A percentile compares a stretch with the other conserved stretches of the same genome.
Conservation (phyloP, 2,888 invertebrate species). For the Philhelius pedissequus region DNA sequence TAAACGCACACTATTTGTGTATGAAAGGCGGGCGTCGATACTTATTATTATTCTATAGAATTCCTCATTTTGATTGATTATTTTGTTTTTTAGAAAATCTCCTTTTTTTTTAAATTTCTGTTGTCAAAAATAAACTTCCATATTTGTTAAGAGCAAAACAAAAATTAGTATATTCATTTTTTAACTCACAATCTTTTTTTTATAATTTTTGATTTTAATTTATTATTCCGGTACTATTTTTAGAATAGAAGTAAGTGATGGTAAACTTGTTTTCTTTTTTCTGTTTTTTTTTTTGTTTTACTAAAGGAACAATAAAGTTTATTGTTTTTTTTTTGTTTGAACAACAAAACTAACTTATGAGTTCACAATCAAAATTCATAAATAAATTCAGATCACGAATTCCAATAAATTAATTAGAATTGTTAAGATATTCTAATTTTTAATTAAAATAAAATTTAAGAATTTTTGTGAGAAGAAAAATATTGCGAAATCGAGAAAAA, state of each 20-base stretch:
- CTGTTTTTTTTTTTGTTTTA: neutral
- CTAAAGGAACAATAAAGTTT: neutral
- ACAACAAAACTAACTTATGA: neutral
- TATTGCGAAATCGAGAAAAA: too few species aligned
- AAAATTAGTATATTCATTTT: neutral
- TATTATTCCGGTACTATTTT: slow-evolving; percentile 11
- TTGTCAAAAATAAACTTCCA: neutral
- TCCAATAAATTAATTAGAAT: neutral
- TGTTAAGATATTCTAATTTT: neutral
- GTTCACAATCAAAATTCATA: neutral
- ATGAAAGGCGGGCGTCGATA: neutral
- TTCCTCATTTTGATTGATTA: neutral
- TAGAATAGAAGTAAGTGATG: neutral
- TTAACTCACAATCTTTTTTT: neutral
- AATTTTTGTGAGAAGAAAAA: neutral
- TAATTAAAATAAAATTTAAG: neutral
- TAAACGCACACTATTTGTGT: neutral
- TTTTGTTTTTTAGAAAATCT: neutral
- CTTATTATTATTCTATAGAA: neutral
- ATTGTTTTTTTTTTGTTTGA: neutral
- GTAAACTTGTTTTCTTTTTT: slow-evolving; percentile 28
- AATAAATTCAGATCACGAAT: neutral
- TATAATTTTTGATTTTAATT: neutral
- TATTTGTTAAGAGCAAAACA: neutral
- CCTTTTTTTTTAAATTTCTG: neutral